Conservation (phyloP, 2,797 vertebrate genomes). For the Peromyscus aztecus region DNA sequence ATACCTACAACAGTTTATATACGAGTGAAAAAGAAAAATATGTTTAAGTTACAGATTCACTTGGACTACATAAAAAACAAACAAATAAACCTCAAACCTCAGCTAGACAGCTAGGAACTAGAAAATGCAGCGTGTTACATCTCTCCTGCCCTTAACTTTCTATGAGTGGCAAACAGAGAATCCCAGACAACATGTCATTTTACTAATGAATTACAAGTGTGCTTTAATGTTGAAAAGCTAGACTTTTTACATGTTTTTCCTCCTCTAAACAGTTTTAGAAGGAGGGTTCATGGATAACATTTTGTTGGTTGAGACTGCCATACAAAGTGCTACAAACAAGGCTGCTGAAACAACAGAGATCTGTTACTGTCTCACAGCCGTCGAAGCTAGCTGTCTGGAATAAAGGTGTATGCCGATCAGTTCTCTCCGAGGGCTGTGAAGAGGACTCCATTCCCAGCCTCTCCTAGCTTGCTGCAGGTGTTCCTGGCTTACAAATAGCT, state of each 20-base stretch:
- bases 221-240: conserved; percentile 27
- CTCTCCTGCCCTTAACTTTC: neutral
- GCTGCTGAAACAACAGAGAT: neutral
- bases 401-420: neutral
- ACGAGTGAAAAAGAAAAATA: conserved; percentile 14
- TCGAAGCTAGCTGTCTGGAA: neutral
- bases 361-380: neutral
- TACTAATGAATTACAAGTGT: conserved; percentile 29
- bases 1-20: neutral
- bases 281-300: conserved; percentile 7
- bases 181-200: conserved; percentile 36
- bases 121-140: neutral
- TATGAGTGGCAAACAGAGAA: conserved; percentile 35
- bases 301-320: neutral
- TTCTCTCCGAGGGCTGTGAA: neutral
- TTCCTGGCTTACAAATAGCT: neutral
- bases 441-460: neutral
- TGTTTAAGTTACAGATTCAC: conserved; percentile 42
- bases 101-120: conserved; percentile 31
- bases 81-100: neutral
- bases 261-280: conserved; percentile 26
- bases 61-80: conserved; percentile 3
- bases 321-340: neutral
- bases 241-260: neutral
- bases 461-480: neutral